Evolutionary conservation across 2,797 vertebrate genomes (phyloP).

Genomic region (Megaceryle alcyon): DNA sequence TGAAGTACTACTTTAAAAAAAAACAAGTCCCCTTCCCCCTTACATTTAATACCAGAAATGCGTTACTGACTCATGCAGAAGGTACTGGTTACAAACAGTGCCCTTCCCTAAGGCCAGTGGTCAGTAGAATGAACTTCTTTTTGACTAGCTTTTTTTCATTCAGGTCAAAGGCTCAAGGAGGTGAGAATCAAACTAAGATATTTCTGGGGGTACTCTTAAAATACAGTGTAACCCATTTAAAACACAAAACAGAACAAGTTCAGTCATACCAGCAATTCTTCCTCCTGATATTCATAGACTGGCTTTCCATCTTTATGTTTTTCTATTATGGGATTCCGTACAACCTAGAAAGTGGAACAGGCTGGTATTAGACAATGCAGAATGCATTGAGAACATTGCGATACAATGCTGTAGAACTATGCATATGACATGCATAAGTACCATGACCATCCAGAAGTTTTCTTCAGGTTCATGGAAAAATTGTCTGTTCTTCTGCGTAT

Average conservation of each 20-base stretch:
- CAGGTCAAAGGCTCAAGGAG: not conserved
- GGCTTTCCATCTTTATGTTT: conserved; percentile 96
- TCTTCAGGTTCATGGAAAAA: conserved; percentile 97
- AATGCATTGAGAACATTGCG: conserved; percentile 11
- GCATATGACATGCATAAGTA: conserved; percentile 73
- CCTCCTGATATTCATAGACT: conserved; percentile 94
- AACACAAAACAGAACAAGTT: not conserved
- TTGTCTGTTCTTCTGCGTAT: conserved; percentile 98
- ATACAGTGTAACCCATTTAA: not conserved
- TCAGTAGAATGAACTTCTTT: not conserved
- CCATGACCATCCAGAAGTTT: conserved; percentile 99
- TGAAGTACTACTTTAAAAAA: not conserved
- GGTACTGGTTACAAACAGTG: not conserved
- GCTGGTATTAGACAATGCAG: conserved; percentile 67
- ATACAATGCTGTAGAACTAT: conserved; percentile 6
- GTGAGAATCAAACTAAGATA: not conserved
- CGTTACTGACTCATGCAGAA: not conserved
- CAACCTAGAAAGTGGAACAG: conserved; percentile 83
- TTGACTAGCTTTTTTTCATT: not conserved
- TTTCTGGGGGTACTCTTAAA: not conserved
- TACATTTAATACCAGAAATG: not conserved
- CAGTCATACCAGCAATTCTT: conserved; percentile 90
- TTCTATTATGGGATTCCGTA: conserved; percentile 94
- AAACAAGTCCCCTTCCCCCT: not conserved
- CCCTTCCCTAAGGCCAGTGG: not conserved